A percentile compares a stretch with the other conserved stretches of the same genome.
Conservation (phyloP, 2,888 invertebrate genomes). For the Orchesellides sinensis region DNA sequence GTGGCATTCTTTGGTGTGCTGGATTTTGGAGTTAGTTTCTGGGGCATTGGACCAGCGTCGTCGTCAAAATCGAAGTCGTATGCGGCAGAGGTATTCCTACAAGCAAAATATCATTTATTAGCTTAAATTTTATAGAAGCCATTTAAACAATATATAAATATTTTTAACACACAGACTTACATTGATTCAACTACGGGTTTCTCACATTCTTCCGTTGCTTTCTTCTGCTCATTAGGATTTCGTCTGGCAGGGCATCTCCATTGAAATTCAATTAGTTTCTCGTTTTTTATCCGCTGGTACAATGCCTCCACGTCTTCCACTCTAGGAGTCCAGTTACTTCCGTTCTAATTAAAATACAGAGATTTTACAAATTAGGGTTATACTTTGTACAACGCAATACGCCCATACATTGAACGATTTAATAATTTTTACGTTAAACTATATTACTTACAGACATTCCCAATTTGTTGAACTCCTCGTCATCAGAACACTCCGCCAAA, state of each 20-base stretch:
- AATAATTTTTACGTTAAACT: neutral
- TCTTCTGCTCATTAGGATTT: slow-evolving; percentile 75
- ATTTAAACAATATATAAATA: neutral
- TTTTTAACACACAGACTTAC: slow-evolving; percentile 22
- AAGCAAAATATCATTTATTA: neutral
- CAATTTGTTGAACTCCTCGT: slow-evolving; percentile 65
- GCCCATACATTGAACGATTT: neutral
- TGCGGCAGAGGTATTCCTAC: slow-evolving; percentile 77
- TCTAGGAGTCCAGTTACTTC: slow-evolving; percentile 78
- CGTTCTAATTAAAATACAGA: slow-evolving; percentile 48
- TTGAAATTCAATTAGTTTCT: slow-evolving; percentile 76
- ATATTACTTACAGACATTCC: slow-evolving; percentile 63
- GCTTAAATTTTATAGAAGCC: neutral
- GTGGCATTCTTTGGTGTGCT: slow-evolving; percentile 88
- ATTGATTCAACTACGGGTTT: slow-evolving; percentile 51
- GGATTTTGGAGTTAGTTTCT: slow-evolving; percentile 81
- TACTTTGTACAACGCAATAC: neutral
- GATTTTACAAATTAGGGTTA: neutral
- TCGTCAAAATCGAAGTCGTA: slow-evolving; percentile 92
- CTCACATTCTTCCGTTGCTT: slow-evolving; percentile 68
- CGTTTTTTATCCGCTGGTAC: slow-evolving; percentile 83
- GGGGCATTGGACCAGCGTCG: slow-evolving; percentile 87
- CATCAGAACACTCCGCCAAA: slow-evolving; percentile 70
- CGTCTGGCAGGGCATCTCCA: slow-evolving; percentile 77
- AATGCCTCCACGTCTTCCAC: slow-evolving; percentile 85